Evolutionary conservation across 2,888 invertebrate species (phyloP).

Genomic region (Synanthedon myopaeformis): DNA sequence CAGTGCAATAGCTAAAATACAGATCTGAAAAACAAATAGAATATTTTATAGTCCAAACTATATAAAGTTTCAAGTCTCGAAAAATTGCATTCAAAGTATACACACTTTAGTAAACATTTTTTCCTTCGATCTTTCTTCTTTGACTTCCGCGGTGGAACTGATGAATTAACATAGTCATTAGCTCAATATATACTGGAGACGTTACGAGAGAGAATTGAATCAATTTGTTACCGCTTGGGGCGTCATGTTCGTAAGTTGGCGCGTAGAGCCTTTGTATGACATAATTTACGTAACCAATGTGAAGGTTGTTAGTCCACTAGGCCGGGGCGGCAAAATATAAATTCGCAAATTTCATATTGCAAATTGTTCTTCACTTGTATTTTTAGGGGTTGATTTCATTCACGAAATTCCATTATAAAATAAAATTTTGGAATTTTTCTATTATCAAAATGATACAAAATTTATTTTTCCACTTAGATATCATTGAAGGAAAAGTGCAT

Average conservation of each 20-base stretch:
- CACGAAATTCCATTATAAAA: no score
- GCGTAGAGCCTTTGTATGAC: constrained; percentile 45
- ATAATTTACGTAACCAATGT: constrained; percentile 67
- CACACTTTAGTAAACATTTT: constrained; percentile 57
- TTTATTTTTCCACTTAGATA: no score
- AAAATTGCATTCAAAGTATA: constrained; percentile 9
- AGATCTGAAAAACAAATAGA: constrained; percentile 30
- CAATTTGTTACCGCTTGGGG: constrained; percentile 52
- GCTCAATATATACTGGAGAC: constrained; percentile 68
- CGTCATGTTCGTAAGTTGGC: constrained; percentile 52
- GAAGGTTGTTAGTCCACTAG: constrained; percentile 48
- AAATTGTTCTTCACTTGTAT: background rate
- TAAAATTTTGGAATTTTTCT: no score
- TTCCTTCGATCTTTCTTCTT: constrained; percentile 46
- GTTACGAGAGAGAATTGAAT: constrained; percentile 67
- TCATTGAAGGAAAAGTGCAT: no score
- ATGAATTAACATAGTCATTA: constrained; percentile 63
- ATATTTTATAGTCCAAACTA: background rate
- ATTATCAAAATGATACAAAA: no score
- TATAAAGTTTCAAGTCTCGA: background rate
- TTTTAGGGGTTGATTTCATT: background rate
- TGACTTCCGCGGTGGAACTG: constrained; percentile 64
- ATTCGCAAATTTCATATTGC: constrained; percentile 9
- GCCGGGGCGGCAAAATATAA: constrained; percentile 22
- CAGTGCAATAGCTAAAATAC: constrained; percentile 29